Evolutionary conservation across 2,888 invertebrate species (phyloP).

Genomic region (Limnephilus lunatus): DNA sequence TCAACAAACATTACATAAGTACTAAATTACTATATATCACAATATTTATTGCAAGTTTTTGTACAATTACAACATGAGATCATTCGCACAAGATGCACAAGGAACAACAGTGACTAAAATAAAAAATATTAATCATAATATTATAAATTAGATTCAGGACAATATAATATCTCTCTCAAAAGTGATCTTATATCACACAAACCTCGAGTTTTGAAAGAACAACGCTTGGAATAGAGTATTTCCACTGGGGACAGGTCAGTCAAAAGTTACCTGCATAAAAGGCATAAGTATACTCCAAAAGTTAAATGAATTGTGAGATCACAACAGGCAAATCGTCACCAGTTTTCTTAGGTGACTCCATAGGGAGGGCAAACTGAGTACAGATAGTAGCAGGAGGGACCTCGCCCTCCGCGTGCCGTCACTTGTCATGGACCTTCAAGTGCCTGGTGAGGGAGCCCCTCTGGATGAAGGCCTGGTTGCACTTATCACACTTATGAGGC

Average conservation of each 20-base stretch:
- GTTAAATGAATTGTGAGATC: background rate
- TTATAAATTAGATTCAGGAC: background rate
- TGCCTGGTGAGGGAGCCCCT: constrained; percentile 74
- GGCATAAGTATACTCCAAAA: background rate
- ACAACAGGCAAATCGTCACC: constrained; percentile 1
- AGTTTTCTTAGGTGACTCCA: constrained; percentile 29
- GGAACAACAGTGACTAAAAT: background rate
- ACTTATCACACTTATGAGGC: constrained; percentile 72
- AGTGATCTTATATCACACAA: background rate
- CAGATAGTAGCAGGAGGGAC: background rate
- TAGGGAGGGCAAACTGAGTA: constrained; percentile 8
- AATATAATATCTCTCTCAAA: background rate
- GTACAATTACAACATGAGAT: background rate
- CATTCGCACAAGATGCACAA: background rate
- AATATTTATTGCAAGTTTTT: background rate
- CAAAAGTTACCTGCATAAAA: background rate
- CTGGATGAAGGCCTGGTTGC: constrained; percentile 74
- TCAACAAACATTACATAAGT: background rate
- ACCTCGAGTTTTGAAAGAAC: background rate
- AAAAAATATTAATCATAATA: background rate
- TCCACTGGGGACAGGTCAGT: background rate
- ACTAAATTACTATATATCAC: background rate
- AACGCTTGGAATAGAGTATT: background rate
- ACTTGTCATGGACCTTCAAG: constrained; percentile 72
- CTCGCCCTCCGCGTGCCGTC: constrained; percentile 36